A percentile compares a stretch with the other conserved stretches of the same genome.
Conservation (phyloP, 1,140 invertebrate genomes). For the Ephestia elutella region DNA sequence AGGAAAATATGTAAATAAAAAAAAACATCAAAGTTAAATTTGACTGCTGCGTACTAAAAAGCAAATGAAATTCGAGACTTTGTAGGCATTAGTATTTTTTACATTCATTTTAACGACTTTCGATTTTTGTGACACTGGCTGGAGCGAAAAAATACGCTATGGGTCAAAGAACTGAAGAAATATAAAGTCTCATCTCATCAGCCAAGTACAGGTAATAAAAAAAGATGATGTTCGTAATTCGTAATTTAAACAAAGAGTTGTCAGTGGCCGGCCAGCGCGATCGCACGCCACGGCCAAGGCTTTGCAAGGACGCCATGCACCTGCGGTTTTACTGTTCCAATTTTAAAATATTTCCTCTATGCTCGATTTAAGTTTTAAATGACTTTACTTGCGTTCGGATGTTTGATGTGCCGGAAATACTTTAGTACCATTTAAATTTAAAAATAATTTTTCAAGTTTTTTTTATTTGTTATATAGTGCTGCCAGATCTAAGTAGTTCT, state of each 20-base stretch:
- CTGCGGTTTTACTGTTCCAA: conserved; percentile 5
- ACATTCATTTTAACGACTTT: not conserved
- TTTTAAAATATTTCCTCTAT: conserved; percentile 6
- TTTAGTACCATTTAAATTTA: not conserved
- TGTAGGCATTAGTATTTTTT: not conserved
- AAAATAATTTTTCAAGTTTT: not conserved
- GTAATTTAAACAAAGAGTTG: conserved; percentile 57
- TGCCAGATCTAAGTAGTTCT: too few relatives aligned
- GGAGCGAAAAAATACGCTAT: not conserved
- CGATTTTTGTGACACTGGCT: not conserved
- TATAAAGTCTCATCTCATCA: not conserved
- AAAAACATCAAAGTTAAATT: too few relatives aligned
- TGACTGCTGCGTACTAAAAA: not conserved
- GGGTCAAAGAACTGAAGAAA: conserved; percentile 19
- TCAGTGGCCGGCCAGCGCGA: conserved; percentile 39
- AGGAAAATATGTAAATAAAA: too few relatives aligned
- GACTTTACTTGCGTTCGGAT: not conserved
- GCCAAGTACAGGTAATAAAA: conserved; percentile 42
- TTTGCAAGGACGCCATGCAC: conserved; percentile 9
- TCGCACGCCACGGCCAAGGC: conserved; percentile 32
- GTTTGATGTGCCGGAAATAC: not conserved
- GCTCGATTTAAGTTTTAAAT: not conserved
- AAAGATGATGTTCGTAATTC: conserved; percentile 49
- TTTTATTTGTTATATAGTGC: too few relatives aligned
- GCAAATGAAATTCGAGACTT: not conserved